Evolutionary conservation across 2,888 invertebrate genomes (phyloP), one percentile per base, ranked within the genome.

Genomic region (Punctoribates punctum): DNA sequence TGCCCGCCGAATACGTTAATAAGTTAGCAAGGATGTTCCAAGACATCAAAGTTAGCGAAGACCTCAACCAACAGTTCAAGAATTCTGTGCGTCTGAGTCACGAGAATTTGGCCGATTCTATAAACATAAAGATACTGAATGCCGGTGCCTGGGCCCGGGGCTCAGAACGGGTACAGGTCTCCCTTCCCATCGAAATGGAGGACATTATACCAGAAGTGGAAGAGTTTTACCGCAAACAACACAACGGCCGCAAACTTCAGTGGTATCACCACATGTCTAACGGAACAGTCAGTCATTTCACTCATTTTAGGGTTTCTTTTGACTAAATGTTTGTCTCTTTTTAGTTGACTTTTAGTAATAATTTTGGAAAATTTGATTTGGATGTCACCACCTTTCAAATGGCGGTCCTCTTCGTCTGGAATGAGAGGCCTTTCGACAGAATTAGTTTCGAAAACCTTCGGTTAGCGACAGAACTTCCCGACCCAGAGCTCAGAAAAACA

Each of bases 191-290:
- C 82, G 98, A 99, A 85, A 86, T 99, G 81, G 99, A 99, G 85
- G 99, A 99, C 84, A 96, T 96, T 84, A 96, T 99, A 82, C 98
- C 98, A 1, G 97, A 99, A 86, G 94, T 99, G 29, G 99, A 99
- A 86, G 96, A 97, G 80, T 98, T 98, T 86, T 99, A 99, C 84
- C 92, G 94, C 84, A 93, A 91, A 82, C 96, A 97, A 85, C 98
- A 99, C 86, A 95, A 92, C 81, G 99, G 99, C 11, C 88, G 99
- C 76, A 98, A 98, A 84, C 86, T 99, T 77, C 96, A 96, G 85
- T 99, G 99, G 99, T 87, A 98, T 85, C 98, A 99, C 86, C 96
- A 98, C 83, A 98, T 98, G 97, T 96, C 97, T 80, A 98, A 98
- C 85, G 99, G 98, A 81, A 96, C 96, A 78, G 89, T 90, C 83